Evolutionary conservation across 2,797 vertebrate species (phyloP), one percentile per base, ranked within the genome.

Genomic region (Alauda arvensis): DNA sequence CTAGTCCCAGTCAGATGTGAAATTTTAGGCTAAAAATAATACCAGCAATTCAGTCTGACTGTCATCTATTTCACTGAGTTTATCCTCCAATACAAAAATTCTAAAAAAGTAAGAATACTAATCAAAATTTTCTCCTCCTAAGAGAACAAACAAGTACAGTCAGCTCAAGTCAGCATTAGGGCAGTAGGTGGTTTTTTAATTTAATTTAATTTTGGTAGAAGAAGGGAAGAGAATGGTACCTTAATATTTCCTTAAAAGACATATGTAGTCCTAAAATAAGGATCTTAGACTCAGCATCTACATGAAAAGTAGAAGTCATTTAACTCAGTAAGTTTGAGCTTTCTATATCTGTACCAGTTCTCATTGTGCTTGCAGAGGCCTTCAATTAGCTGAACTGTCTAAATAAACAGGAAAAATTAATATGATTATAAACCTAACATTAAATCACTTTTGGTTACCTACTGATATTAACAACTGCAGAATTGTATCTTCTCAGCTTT

Each of bases 101-200:
- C 34, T 29, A 11, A 62, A 55, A 60, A 67, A 57, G 3, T 63
- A 56, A 61, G 79, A 85, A 24, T 28, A 46, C 16, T 88, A 39
- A 52, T 93, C 83, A 85, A 52, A 55, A 72, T 43, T 95, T 97
- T 85, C 43, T 95, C n/a, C 49, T 29, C 19, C 6, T 49, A 63
- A 39, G 18, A 60, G 26, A 52, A 13, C 5, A 66, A 69, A 33
- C 23, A 37, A 57, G 6, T 3, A 45, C n/a, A 84, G 39, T 48
- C 28, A 81, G 11, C 17, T 69, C 39, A 82, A 90, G 40, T 42
- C 53, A 65, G 23, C 12, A 48, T 37, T 52, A 60, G 10, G 5
- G 4, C 6, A 75, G 12, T 18, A 55, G 3, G 1, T 29, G 8
- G 0, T 56, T 52, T 63, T 74, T 46, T 2, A 53, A 43, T 52